phyloP scores from a whole-genome alignment of 2,888 invertebrate species.

The Macropis europaea region DNA sequence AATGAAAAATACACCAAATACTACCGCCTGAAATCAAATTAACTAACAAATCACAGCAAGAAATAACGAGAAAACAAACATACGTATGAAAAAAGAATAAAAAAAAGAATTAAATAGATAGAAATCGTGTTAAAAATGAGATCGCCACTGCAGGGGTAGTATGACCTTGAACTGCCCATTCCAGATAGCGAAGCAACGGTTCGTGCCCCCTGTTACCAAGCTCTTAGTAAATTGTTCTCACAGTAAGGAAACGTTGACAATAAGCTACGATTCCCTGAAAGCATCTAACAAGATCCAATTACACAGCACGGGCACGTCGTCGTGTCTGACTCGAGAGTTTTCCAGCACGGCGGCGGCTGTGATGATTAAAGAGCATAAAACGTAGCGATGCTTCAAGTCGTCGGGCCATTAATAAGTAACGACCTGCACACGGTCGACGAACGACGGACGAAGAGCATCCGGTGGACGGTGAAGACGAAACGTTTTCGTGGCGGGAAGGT shows the following conservation, averaged over 20 bases:
- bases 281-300: constrained; percentile 20
- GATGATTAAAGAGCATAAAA: constrained; percentile 16
- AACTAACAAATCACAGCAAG: too few relatives aligned
- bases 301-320: constrained; percentile 8
- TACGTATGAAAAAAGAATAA: too few relatives aligned
- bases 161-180: too few relatives aligned
- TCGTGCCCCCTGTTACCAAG: too few relatives aligned
- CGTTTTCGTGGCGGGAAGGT: not conserved
- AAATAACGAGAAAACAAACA: too few relatives aligned
- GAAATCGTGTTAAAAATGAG: too few relatives aligned
- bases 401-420: constrained; percentile 9
- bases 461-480: not conserved
- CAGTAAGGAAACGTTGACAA: not conserved
- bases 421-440: not conserved
- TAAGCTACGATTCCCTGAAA: not conserved
- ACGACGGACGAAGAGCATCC: not conserved
- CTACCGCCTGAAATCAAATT: too few relatives aligned
- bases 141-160: too few relatives aligned
- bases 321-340: constrained; percentile 6
- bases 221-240: not conserved
- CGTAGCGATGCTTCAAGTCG: not conserved
- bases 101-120: too few relatives aligned
- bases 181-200: too few relatives aligned
- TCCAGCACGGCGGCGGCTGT: not conserved
- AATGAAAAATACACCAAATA: too few relatives aligned